Evolutionary conservation across 1,140 invertebrate genomes (phyloP).

Genomic region (Drosophila aff.): DNA sequence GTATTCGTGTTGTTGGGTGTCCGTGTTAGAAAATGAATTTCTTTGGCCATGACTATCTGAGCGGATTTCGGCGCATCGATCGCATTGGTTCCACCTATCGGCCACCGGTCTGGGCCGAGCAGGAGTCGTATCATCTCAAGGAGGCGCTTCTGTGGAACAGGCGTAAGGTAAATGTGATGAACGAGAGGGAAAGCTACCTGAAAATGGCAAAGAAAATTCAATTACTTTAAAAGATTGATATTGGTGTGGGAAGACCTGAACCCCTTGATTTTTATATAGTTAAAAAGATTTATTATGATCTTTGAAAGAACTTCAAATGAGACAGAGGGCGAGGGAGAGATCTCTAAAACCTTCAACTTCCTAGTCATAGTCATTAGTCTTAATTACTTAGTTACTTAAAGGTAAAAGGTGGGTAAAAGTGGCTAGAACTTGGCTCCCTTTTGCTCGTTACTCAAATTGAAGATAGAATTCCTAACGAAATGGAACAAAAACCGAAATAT

Average conservation of each 20-base stretch:
- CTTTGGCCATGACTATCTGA: constrained; percentile 72
- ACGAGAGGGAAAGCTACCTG: neutral
- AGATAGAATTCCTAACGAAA: no score
- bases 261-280: no score
- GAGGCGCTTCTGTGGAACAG: constrained; percentile 58
- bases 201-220: no score
- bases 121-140: constrained; percentile 59
- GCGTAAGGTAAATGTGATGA: constrained; percentile 44
- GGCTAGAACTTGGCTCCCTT: no score
- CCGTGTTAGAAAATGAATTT: constrained; percentile 65
- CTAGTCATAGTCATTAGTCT: no score
- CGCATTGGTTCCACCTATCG: constrained; percentile 38
- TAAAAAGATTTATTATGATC: no score
- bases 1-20: neutral
- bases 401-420: no score
- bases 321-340: no score
- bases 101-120: constrained; percentile 43
- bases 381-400: no score
- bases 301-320: neutral
- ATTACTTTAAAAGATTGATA: neutral
- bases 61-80: constrained; percentile 70
- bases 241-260: no score
- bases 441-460: neutral
- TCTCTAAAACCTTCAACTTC: neutral
- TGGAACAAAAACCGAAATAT: neutral